These are phyloP conservation scores for Acridotheres tristis DNA, from an alignment of 2,797 vertebrate species.

Conservation along the genomic window DNA sequence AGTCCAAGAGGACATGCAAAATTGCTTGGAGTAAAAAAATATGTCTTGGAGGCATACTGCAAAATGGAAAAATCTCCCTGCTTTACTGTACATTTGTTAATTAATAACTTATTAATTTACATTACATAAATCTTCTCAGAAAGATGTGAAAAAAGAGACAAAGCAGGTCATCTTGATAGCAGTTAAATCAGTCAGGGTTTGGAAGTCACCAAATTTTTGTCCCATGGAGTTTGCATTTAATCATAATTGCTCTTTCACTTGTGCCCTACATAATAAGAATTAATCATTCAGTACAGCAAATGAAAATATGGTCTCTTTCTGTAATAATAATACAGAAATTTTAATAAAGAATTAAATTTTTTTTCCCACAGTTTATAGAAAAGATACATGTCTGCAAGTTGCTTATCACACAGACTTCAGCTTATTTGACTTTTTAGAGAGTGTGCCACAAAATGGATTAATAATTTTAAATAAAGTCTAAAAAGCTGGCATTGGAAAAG, in stretches of 20 bases:
- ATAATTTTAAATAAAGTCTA: not conserved
- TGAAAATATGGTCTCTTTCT: slow-evolving; percentile 22
- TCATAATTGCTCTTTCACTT: slow-evolving; percentile 48
- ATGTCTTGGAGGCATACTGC: not conserved
- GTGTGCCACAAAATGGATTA: not conserved
- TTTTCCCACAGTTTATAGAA: not conserved
- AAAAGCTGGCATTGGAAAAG: not conserved
- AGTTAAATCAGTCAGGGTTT: slow-evolving; percentile 42
- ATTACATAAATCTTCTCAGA: slow-evolving; percentile 23
- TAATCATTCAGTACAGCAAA: slow-evolving; percentile 5
- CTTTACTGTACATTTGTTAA: slow-evolving; percentile 39
- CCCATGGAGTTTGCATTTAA: slow-evolving; percentile 42
- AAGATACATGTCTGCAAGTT: not conserved
- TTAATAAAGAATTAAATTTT: slow-evolving; percentile 12
- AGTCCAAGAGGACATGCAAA: slow-evolving; percentile 2
- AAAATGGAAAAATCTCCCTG: not conserved
- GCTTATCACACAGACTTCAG: not conserved
- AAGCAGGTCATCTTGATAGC: slow-evolving; percentile 28
- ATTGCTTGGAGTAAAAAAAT: slow-evolving; percentile 3
- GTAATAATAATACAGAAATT: slow-evolving; percentile 14
- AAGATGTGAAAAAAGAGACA: not conserved
- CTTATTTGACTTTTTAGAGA: not conserved
- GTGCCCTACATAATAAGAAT: slow-evolving; percentile 55
- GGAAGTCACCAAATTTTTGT: slow-evolving; percentile 65
- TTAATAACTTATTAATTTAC: slow-evolving; percentile 60